Conservation (phyloP, 2,797 vertebrate genomes). For the Malurus leucopterus region DNA sequence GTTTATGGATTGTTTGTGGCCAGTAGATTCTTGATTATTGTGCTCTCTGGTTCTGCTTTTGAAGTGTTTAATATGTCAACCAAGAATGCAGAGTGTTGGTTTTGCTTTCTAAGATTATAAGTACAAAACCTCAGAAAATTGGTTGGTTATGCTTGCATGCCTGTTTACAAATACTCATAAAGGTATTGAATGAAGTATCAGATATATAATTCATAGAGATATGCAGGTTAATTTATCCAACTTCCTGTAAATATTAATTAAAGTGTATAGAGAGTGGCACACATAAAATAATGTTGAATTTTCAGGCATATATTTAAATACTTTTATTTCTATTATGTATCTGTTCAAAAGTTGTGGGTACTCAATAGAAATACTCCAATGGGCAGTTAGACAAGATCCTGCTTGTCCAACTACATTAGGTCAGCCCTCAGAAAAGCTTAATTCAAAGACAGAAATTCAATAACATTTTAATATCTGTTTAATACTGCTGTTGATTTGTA, state of each 20-base stretch:
- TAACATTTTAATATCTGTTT: slow-evolving; percentile 11
- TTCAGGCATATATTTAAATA: background rate
- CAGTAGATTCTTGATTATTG: background rate
- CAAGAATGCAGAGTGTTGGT: background rate
- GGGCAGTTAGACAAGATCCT: background rate
- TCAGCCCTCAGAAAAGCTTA: background rate
- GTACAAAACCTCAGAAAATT: background rate
- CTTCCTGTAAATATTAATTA: background rate
- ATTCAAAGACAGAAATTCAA: slow-evolving; percentile 3
- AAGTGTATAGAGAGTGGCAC: background rate
- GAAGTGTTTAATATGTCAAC: background rate
- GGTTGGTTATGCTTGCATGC: background rate
- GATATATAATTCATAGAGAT: background rate
- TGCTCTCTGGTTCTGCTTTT: background rate
- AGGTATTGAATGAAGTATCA: background rate
- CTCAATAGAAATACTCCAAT: background rate
- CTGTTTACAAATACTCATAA: background rate
- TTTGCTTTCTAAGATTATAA: background rate
- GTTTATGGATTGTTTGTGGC: background rate
- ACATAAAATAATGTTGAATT: background rate
- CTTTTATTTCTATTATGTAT: background rate
- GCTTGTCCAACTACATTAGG: background rate
- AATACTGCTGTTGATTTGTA: background rate
- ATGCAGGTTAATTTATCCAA: background rate
- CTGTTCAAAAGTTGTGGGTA: background rate